Conservation (phyloP, 1,140 invertebrate genomes). For the Zeugodacus cucurbitae region DNA sequence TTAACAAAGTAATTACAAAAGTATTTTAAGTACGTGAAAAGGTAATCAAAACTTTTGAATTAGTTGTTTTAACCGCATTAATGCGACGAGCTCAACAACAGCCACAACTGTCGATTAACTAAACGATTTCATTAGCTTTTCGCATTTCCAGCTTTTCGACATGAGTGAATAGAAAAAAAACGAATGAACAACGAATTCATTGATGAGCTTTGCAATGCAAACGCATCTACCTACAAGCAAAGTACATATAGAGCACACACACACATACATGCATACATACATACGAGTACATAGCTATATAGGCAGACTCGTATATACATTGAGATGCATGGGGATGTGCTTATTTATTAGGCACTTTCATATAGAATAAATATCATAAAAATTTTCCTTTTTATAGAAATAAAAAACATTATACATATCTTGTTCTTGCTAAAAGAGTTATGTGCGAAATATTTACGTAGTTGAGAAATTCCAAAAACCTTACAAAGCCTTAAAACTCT, state of each 20-base stretch:
- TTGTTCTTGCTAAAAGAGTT: too few relatives aligned
- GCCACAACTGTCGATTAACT: slow-evolving; percentile 25
- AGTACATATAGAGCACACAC: neutral
- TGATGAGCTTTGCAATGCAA: neutral
- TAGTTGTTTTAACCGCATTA: slow-evolving; percentile 9
- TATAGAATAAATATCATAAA: too few relatives aligned
- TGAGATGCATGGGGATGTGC: neutral
- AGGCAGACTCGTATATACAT: neutral
- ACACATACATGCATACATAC: neutral
- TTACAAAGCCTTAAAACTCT: too few relatives aligned
- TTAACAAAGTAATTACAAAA: slow-evolving; percentile 42
- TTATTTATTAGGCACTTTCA: too few relatives aligned
- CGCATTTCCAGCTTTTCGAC: neutral
- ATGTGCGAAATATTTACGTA: too few relatives aligned
- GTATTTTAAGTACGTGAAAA: slow-evolving; percentile 39
- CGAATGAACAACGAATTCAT: neutral
- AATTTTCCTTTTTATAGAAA: too few relatives aligned
- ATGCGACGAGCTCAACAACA: neutral
- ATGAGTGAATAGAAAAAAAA: neutral
- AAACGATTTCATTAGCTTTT: slow-evolving; percentile 29
- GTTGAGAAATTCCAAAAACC: too few relatives aligned
- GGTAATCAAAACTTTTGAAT: slow-evolving; percentile 36
- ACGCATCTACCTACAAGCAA: neutral
- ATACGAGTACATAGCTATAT: neutral
- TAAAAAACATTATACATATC: too few relatives aligned